Conservation (phyloP, 2,888 invertebrate species). For the Prosapia bicincta region DNA sequence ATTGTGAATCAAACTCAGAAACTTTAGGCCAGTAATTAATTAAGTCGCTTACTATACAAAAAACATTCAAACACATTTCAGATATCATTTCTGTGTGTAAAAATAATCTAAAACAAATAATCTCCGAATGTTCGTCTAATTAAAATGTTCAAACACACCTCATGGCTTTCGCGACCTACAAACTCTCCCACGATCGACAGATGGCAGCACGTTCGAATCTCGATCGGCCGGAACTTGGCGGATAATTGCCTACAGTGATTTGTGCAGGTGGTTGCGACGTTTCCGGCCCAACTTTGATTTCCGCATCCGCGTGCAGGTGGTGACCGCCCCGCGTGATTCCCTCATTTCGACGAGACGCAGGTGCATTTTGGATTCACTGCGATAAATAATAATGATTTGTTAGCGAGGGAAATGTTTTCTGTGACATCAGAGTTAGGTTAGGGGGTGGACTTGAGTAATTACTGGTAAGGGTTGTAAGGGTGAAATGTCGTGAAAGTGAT, state of each 20-base stretch:
- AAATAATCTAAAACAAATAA: too few relatives aligned
- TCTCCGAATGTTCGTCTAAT: too few relatives aligned
- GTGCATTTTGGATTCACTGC: not conserved
- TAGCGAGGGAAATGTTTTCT: not conserved
- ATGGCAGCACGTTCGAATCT: not conserved
- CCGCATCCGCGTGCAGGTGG: not conserved
- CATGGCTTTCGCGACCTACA: too few relatives aligned
- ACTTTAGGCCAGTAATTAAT: too few relatives aligned
- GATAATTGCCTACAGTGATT: not conserved
- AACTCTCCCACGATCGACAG: not conserved
- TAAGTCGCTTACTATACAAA: too few relatives aligned
- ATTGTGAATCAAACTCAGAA: too few relatives aligned
- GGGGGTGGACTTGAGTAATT: not conserved
- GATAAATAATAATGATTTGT: not conserved
- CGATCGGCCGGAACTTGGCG: not conserved
- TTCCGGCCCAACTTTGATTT: not conserved
- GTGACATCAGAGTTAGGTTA: not conserved
- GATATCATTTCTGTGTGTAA: too few relatives aligned
- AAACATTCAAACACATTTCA: too few relatives aligned
- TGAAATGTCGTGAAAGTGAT: too few relatives aligned
- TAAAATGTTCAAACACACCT: too few relatives aligned
- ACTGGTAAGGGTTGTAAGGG: not conserved
- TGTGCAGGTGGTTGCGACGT: not conserved
- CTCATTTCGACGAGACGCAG: not conserved
- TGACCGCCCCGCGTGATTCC: not conserved